Evolutionary conservation across 1,140 invertebrate genomes (phyloP).

Genomic region (Drosophila carrolli): DNA sequence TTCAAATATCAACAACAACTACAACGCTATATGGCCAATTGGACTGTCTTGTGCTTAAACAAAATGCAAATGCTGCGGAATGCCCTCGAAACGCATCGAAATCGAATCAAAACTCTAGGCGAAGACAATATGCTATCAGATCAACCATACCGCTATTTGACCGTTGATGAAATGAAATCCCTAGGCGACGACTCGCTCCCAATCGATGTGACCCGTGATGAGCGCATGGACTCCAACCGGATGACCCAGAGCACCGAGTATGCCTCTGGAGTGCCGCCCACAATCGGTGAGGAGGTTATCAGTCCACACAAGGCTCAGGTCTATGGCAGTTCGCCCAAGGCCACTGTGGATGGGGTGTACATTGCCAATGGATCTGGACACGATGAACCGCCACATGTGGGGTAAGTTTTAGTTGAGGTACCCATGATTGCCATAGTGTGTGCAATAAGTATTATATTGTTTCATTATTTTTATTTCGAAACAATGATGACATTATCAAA

Average conservation of each 20-base stretch:
- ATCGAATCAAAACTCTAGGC: conserved; percentile 86
- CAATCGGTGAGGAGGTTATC: conserved; percentile 87
- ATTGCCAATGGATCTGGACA: conserved; percentile 85
- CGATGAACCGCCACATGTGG: conserved; percentile 89
- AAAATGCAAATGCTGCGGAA: conserved; percentile 75
- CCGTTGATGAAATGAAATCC: conserved; percentile 97
- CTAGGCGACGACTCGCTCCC: conserved; percentile 96
- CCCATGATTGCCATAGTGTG: too few relatives aligned
- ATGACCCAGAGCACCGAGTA: conserved; percentile 85
- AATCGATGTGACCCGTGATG: conserved; percentile 96
- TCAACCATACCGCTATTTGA: conserved; percentile 96
- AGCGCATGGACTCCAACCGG: conserved; percentile 89
- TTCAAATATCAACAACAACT: conserved; percentile 47
- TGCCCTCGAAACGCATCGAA: conserved; percentile 55
- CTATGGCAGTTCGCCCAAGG: conserved; percentile 85
- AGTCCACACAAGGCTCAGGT: conserved; percentile 88
- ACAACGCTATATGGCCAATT: conserved; percentile 73
- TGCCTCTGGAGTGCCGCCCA: conserved; percentile 78
- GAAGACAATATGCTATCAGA: conserved; percentile 95
- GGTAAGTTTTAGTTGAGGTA: conserved; percentile 86
- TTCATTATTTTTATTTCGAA: neutral
- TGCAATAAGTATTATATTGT: neutral
- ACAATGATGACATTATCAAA: neutral
- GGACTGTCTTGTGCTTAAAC: conserved; percentile 79
- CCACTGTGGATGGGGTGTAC: conserved; percentile 86